Evolutionary conservation across 2,113 vertebrate species (phyloP).

Genomic region (Rhinoderma darwinii): DNA sequence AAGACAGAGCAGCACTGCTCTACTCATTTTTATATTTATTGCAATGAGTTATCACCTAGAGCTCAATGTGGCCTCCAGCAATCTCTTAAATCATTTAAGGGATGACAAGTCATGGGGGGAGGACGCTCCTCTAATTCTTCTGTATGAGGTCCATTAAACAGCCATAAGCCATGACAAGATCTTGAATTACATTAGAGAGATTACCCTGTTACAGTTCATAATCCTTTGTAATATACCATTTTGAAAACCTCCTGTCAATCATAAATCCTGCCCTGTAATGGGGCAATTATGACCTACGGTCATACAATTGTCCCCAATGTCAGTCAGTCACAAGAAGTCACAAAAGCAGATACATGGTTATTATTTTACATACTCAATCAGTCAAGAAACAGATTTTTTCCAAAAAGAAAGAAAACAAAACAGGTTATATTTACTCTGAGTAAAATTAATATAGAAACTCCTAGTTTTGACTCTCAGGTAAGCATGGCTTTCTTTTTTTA

Average conservation of each 20-base stretch:
- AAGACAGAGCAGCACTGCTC: slow-evolving; percentile 68
- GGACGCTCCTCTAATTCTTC: slow-evolving; percentile 85
- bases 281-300: slow-evolving; percentile 74
- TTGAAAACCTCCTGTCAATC: slow-evolving; percentile 78
- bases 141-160: slow-evolving; percentile 87
- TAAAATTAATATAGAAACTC: neutral
- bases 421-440: neutral
- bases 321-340: slow-evolving; percentile 56
- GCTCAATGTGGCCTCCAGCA: slow-evolving; percentile 78
- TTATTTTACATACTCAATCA: slow-evolving; percentile 7
- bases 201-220: slow-evolving; percentile 87
- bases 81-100: slow-evolving; percentile 85
- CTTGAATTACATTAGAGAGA: slow-evolving; percentile 88
- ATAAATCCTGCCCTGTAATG: slow-evolving; percentile 80
- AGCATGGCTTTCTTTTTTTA: neutral
- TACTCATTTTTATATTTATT: slow-evolving; percentile 78
- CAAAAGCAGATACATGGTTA: slow-evolving; percentile 3
- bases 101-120: slow-evolving; percentile 75
- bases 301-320: slow-evolving; percentile 58
- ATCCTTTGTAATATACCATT: slow-evolving; percentile 84
- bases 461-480: neutral
- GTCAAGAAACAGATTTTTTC: neutral
- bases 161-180: slow-evolving; percentile 87
- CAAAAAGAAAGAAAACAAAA: neutral
- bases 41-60: slow-evolving; percentile 79